phyloP scores from a whole-genome alignment of 1,140 invertebrate genomes.

The Platyscapa corneri region DNA sequence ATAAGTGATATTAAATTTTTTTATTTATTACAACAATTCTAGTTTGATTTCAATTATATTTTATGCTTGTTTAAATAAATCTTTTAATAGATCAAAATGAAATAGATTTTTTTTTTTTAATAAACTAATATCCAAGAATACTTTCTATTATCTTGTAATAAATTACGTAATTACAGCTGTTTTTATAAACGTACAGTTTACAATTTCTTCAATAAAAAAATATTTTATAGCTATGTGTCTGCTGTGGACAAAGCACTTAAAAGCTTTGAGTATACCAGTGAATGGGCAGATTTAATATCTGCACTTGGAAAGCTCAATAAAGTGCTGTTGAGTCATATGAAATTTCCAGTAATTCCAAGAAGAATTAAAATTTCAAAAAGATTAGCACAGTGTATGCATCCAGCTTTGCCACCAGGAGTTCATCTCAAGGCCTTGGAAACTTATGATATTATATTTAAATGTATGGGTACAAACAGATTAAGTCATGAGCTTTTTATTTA shows the following conservation, averaged over 20 bases:
- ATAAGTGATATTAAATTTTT: not conserved
- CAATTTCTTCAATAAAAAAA: slow-evolving; percentile 14
- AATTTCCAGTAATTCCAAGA: slow-evolving; percentile 92
- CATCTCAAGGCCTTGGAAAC: slow-evolving; percentile 95
- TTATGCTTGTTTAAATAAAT: not conserved
- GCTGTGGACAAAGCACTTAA: slow-evolving; percentile 92
- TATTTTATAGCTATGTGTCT: slow-evolving; percentile 79
- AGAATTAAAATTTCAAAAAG: slow-evolving; percentile 94
- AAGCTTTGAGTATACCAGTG: slow-evolving; percentile 94
- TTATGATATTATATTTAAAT: slow-evolving; percentile 95
- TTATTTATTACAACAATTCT: not conserved
- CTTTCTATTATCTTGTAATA: not conserved
- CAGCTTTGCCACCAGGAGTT: slow-evolving; percentile 91
- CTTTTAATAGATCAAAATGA: not conserved
- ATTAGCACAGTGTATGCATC: slow-evolving; percentile 96
- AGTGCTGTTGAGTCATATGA: slow-evolving; percentile 85
- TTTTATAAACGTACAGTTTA: not conserved
- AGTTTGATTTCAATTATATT: not conserved
- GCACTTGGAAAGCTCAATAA: slow-evolving; percentile 94
- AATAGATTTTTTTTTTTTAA: too few relatives aligned
- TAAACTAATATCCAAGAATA: too few relatives aligned
- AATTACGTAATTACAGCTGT: not conserved
- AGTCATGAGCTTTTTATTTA: slow-evolving; percentile 92
- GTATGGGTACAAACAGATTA: slow-evolving; percentile 88
- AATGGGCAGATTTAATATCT: slow-evolving; percentile 96